phyloP scores from a whole-genome alignment of 2,888 invertebrate species.

The Byasa hedistus region DNA sequence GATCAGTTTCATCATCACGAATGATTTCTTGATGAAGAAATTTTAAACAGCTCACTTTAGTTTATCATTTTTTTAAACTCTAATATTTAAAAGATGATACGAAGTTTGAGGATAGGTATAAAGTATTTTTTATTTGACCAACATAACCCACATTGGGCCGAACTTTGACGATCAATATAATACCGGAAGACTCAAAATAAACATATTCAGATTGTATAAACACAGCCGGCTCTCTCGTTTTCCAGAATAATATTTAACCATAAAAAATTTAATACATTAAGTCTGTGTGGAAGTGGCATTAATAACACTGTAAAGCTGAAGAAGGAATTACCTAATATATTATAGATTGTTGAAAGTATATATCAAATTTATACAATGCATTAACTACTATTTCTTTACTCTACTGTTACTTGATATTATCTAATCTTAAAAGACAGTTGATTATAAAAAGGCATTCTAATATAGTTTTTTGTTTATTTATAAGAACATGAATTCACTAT shows the following conservation, averaged over 20 bases:
- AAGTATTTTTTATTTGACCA: not conserved
- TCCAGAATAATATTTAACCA: not conserved
- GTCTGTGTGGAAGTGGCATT: not conserved
- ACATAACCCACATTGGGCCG: not conserved
- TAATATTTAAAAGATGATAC: not conserved
- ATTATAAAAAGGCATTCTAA: too few relatives aligned
- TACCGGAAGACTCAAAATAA: constrained; percentile 9
- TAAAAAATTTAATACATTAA: constrained; percentile 1
- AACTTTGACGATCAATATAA: constrained; percentile 4
- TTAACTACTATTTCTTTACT: not conserved
- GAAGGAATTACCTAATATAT: not conserved
- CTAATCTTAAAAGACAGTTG: too few relatives aligned
- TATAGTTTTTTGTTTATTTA: too few relatives aligned
- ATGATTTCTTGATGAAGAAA: too few relatives aligned
- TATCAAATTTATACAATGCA: not conserved
- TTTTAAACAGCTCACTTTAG: too few relatives aligned
- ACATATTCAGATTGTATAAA: constrained; percentile 4
- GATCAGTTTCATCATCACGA: too few relatives aligned
- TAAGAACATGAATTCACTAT: too few relatives aligned
- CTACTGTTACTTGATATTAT: too few relatives aligned
- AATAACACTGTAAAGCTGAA: not conserved
- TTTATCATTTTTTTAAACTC: not conserved
- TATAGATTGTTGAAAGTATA: not conserved
- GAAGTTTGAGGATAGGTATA: not conserved
- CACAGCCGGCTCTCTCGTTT: not conserved